A percentile compares a stretch with the other conserved stretches of the same genome.
Evolutionary conservation across 2,888 invertebrate species (phyloP).

Genomic region (Protonemura montana): DNA sequence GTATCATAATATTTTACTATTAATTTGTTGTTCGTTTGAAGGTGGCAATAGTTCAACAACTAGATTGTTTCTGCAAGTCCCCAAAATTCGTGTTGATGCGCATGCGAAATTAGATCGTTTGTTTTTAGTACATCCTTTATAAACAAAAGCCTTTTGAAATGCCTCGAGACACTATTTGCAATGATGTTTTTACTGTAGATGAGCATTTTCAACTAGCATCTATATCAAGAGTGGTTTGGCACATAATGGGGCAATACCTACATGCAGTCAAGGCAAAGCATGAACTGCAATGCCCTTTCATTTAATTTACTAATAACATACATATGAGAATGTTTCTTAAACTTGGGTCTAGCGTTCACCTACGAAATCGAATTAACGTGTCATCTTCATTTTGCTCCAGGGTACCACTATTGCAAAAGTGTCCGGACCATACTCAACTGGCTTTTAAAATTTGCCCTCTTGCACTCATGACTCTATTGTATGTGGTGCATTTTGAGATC

Average conservation of each 20-base stretch:
- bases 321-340: background rate
- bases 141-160: conserved; percentile 12
- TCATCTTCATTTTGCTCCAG: background rate
- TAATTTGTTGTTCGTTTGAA: background rate
- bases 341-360: background rate
- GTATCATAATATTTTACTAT: conserved; percentile 12
- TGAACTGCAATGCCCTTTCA: background rate
- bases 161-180: background rate
- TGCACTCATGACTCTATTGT: conserved; percentile 14
- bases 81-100: conserved; percentile 10
- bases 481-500: conserved; percentile 26
- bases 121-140: background rate
- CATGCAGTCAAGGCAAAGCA: background rate
- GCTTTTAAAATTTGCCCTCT: conserved; percentile 2
- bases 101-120: conserved; percentile 18
- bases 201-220: background rate
- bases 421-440: background rate
- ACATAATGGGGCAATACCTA: background rate
- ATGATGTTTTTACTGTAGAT: conserved; percentile 12
- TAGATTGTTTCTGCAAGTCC: background rate
- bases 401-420: background rate
- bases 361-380: background rate
- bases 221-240: background rate
- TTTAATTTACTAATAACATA: background rate
- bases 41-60: background rate